phyloP scores from a whole-genome alignment of 2,888 invertebrate genomes.

The Cepaea hortensis region DNA sequence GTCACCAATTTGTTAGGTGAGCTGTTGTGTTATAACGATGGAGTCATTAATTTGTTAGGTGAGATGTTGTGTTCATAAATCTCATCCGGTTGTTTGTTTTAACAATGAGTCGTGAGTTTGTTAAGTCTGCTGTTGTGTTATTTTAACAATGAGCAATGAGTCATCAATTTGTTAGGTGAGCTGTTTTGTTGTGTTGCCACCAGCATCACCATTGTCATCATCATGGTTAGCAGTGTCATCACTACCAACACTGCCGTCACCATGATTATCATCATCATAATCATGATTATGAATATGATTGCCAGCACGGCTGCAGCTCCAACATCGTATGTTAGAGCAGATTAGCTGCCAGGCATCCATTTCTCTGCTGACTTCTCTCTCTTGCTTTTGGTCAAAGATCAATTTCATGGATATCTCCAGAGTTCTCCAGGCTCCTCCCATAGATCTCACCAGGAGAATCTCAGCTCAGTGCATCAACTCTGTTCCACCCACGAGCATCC shows the following conservation, averaged over 20 bases:
- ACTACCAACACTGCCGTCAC: not conserved
- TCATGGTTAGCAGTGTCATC: not conserved
- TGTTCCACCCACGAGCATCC: no score
- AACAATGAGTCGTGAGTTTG: slow-evolving; percentile 98
- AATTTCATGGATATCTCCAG: no score
- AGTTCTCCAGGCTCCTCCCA: no score
- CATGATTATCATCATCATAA: not conserved
- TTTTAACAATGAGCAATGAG: slow-evolving; percentile 94
- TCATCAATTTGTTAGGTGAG: slow-evolving; percentile 93
- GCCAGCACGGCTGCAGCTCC: no score
- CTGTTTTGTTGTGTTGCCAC: not conserved
- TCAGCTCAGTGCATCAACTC: no score
- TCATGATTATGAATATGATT: not conserved
- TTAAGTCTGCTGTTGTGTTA: slow-evolving; percentile 84
- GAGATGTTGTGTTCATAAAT: slow-evolving; percentile 80
- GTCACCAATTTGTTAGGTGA: slow-evolving; percentile 95
- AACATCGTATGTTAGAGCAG: no score
- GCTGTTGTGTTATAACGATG: slow-evolving; percentile 95
- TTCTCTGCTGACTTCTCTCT: no score
- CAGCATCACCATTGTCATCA: not conserved
- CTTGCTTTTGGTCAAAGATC: no score
- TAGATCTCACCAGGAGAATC: no score
- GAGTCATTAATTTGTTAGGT: slow-evolving; percentile 96
- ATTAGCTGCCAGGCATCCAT: no score
- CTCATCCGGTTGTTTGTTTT: slow-evolving; percentile 99